phyloP scores from a whole-genome alignment of 2,888 invertebrate species.

The Electrophaes corylata region DNA sequence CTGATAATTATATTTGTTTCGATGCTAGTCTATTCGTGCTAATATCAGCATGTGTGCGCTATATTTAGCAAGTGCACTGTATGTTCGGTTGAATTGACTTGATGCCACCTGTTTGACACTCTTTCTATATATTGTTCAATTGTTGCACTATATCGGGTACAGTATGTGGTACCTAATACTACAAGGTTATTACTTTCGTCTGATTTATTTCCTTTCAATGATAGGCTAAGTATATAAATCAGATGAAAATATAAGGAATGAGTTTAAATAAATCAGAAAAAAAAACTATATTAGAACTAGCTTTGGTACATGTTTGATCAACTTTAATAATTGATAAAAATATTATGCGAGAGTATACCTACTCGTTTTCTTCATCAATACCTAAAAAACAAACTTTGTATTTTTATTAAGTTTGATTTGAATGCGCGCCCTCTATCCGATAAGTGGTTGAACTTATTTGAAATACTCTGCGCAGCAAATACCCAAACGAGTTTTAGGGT shows the following conservation, averaged over 20 bases:
- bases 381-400: too few species aligned
- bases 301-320: too few species aligned
- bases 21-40: slow-evolving; percentile 44
- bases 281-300: too few species aligned
- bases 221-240: too few species aligned
- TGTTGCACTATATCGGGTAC: background rate
- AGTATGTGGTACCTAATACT: background rate
- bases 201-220: background rate
- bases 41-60: slow-evolving; percentile 43
- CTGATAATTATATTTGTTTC: slow-evolving; percentile 46
- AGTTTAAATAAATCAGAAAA: too few species aligned
- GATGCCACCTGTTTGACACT: slow-evolving; percentile 4
- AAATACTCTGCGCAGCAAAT: background rate
- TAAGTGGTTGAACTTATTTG: slow-evolving; percentile 7
- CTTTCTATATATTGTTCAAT: background rate
- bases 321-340: too few species aligned
- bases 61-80: slow-evolving; percentile 44
- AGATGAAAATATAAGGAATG: too few species aligned
- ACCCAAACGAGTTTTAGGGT: background rate
- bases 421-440: slow-evolving; percentile 19
- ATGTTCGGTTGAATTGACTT: slow-evolving; percentile 26
- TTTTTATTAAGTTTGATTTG: background rate
- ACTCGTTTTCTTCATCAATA: too few species aligned
- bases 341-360: too few species aligned
- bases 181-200: background rate